Evolutionary conservation across 2,888 invertebrate genomes (phyloP).

Genomic region (Hypena proboscidalis): DNA sequence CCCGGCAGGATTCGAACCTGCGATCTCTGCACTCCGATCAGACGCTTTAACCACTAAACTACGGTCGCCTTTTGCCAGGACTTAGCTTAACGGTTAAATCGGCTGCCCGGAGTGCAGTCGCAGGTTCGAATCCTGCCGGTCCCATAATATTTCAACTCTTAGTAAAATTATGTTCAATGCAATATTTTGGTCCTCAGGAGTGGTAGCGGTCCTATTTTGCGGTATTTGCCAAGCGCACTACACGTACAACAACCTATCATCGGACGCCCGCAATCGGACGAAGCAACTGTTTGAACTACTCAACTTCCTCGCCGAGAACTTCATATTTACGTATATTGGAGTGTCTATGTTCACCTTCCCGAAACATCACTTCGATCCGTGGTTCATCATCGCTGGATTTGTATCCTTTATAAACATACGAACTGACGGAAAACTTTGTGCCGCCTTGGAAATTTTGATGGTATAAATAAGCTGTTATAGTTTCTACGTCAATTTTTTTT

Average conservation of each 20-base stretch:
- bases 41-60: too few species aligned
- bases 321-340: constrained; percentile 99
- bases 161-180: neutral
- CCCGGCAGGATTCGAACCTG: too few species aligned
- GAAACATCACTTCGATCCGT: constrained; percentile 96
- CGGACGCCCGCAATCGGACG: constrained; percentile 93
- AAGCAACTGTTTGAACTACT: constrained; percentile 97
- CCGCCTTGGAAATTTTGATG: too few species aligned
- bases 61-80: too few species aligned
- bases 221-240: constrained; percentile 99
- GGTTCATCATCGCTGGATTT: constrained; percentile 96
- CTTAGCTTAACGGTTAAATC: too few species aligned
- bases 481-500: too few species aligned
- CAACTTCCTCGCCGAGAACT: constrained; percentile 98
- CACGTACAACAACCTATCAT: constrained; percentile 97
- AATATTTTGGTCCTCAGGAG: constrained; percentile 82
- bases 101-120: too few species aligned
- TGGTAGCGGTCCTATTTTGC: constrained; percentile 98
- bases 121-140: too few species aligned
- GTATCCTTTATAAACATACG: constrained; percentile 91
- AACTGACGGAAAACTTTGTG: too few species aligned
- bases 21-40: too few species aligned
- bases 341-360: constrained; percentile 99
- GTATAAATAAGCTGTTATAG: too few species aligned
- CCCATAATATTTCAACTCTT: too few species aligned